A percentile compares a stretch with the other conserved stretches of the same genome.
These are phyloP conservation scores for Ecliptopera silaceata DNA, from an alignment of 2,888 invertebrate genomes.

Conservation along the genomic window DNA sequence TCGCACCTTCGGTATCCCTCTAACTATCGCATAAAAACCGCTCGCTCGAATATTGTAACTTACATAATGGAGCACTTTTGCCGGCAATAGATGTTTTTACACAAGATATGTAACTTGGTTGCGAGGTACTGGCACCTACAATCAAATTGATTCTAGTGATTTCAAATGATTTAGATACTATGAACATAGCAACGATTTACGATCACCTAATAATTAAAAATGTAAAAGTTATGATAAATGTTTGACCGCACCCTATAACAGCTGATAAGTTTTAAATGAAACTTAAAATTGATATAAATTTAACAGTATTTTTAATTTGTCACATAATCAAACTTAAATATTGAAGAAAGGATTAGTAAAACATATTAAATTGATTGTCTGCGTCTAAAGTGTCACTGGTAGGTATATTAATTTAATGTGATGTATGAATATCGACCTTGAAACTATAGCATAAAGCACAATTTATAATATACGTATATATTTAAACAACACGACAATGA, in stretches of 20 bases:
- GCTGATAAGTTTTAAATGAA: not conserved
- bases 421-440: not conserved
- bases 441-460: not conserved
- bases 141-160: no score
- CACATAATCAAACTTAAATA: no score
- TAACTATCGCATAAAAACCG: slow-evolving; percentile 49
- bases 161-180: no score
- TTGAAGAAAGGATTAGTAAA: no score
- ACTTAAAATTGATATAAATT: no score
- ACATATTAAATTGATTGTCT: no score
- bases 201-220: not conserved
- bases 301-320: no score
- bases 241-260: not conserved
- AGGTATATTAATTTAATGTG: no score
- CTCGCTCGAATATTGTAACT: slow-evolving; percentile 32
- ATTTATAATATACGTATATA: no score
- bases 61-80: slow-evolving; percentile 25
- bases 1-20: slow-evolving; percentile 39
- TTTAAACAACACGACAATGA: not conserved
- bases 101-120: not conserved
- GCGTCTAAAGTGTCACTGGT: no score
- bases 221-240: not conserved
- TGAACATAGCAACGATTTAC: no score
- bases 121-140: no score
- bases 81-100: slow-evolving; percentile 16